These are phyloP conservation scores for Nomia melanderi DNA, from an alignment of 1,140 invertebrate genomes.

Conservation along the genomic window DNA sequence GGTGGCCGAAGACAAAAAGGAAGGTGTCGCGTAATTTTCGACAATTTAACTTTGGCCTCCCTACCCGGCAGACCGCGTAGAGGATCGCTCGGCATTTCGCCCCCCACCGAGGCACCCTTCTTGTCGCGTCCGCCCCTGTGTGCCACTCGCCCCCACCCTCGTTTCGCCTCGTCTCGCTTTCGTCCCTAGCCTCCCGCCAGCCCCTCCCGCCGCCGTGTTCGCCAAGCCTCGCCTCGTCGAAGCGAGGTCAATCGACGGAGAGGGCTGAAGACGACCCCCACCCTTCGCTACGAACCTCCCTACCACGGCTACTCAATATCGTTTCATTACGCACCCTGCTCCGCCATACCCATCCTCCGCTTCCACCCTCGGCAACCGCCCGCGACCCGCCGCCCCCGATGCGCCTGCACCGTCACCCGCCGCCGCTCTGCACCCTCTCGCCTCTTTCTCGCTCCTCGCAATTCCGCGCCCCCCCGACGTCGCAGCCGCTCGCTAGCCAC, in stretches of 20 bases:
- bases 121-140: constrained; percentile 52
- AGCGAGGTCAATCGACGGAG: constrained; percentile 79
- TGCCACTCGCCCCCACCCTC: constrained; percentile 35
- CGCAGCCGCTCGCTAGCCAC: constrained; percentile 24
- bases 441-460: constrained; percentile 6
- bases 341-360: constrained; percentile 50
- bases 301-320: constrained; percentile 77
- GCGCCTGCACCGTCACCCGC: constrained; percentile 36
- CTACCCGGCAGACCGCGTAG: constrained; percentile 45
- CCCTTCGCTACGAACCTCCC: constrained; percentile 58
- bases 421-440: constrained; percentile 33
- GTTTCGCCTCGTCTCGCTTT: constrained; percentile 21
- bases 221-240: constrained; percentile 61
- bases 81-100: constrained; percentile 46
- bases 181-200: constrained; percentile 36
- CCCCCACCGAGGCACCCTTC: constrained; percentile 45
- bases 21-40: constrained; percentile 76
- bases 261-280: constrained; percentile 75
- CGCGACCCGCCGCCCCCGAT: constrained; percentile 26
- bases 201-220: not conserved
- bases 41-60: constrained; percentile 73
- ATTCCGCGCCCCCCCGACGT: not conserved
- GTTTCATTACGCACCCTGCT: constrained; percentile 79
- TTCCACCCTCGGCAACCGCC: constrained; percentile 17
- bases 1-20: constrained; percentile 51